phyloP scores from a whole-genome alignment of 2,888 invertebrate species.

The Netelia virgata region DNA sequence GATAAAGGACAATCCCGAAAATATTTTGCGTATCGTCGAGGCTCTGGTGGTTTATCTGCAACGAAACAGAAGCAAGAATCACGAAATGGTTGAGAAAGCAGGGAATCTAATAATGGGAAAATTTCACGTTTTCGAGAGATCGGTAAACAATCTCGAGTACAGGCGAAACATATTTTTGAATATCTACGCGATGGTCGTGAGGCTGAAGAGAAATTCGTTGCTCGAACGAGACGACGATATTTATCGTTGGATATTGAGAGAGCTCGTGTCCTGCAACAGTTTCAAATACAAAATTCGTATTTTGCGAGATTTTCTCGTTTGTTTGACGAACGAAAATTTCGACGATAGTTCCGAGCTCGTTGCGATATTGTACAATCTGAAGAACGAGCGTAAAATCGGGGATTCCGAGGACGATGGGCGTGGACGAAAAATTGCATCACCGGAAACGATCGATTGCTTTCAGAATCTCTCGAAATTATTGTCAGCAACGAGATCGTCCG shows the following conservation, averaged over 20 bases:
- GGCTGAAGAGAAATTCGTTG: slow-evolving; percentile 73
- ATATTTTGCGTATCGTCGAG: slow-evolving; percentile 78
- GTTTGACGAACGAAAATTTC: slow-evolving; percentile 72
- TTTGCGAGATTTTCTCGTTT: slow-evolving; percentile 78
- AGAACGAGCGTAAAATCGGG: slow-evolving; percentile 53
- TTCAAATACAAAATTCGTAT: slow-evolving; percentile 76
- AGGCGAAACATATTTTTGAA: slow-evolving; percentile 76
- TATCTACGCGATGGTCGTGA: slow-evolving; percentile 77
- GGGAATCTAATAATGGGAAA: slow-evolving; percentile 74
- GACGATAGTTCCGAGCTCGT: slow-evolving; percentile 69
- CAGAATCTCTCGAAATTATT: slow-evolving; percentile 76
- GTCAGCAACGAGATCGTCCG: slow-evolving; percentile 76
- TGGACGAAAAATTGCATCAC: slow-evolving; percentile 64
- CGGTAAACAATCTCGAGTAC: slow-evolving; percentile 70
- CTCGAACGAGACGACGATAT: slow-evolving; percentile 65
- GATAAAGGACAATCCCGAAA: slow-evolving; percentile 72
- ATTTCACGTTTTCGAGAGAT: slow-evolving; percentile 71
- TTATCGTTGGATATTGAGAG: slow-evolving; percentile 77
- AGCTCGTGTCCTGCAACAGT: slow-evolving; percentile 69
- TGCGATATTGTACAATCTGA: slow-evolving; percentile 71
- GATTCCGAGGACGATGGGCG: slow-evolving; percentile 6
- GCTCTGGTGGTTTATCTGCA: slow-evolving; percentile 77
- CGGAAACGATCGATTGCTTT: slow-evolving; percentile 74
- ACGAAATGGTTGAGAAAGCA: slow-evolving; percentile 68
- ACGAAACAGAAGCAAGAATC: slow-evolving; percentile 70